A percentile compares a stretch with the other conserved stretches of the same genome.
phyloP scores from a whole-genome alignment of 2,888 invertebrate genomes.

The Machimus atricapillus region DNA sequence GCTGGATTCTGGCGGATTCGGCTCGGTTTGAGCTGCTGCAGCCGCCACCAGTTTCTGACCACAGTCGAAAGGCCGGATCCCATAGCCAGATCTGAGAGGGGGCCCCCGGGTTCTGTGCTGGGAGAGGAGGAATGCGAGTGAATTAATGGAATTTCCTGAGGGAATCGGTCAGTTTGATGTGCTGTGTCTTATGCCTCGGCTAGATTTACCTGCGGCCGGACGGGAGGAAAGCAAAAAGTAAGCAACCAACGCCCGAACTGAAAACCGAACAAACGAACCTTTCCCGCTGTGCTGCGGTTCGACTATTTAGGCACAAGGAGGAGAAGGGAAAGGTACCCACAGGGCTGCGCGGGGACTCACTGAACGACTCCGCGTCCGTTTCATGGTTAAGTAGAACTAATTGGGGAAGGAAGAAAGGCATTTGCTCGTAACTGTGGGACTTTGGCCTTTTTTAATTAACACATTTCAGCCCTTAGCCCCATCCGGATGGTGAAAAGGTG shows the following conservation, averaged over 20 bases:
- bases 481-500: background rate
- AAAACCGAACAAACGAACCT: background rate
- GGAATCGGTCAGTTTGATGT: background rate
- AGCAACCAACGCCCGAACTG: background rate
- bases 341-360: background rate
- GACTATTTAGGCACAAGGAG: background rate
- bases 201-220: background rate
- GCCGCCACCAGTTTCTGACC: background rate
- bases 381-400: background rate
- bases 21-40: background rate
- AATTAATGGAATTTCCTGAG: background rate
- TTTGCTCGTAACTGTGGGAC: background rate
- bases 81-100: background rate
- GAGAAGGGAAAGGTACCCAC: background rate
- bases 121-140: background rate
- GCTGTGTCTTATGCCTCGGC: background rate
- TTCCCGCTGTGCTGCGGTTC: background rate
- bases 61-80: background rate
- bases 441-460: background rate
- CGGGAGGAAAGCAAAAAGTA: background rate
- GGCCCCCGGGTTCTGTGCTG: background rate
- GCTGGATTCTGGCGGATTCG: background rate
- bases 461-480: background rate
- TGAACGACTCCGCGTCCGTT: background rate
- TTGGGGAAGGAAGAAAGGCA: background rate